phyloP scores from a whole-genome alignment of 1,140 invertebrate species.

The Sycobia sp. region DNA sequence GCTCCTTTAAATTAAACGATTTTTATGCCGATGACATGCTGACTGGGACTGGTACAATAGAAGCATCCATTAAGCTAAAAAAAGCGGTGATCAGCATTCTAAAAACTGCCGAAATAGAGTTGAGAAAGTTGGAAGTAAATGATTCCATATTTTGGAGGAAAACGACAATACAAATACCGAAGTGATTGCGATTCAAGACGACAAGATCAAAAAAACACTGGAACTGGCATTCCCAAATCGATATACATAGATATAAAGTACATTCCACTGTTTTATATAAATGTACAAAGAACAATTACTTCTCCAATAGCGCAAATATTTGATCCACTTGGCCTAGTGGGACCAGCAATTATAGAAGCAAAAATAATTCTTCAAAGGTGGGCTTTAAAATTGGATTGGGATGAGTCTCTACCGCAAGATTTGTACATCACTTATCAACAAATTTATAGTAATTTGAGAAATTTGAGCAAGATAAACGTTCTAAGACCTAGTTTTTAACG shows the following conservation, averaged over 20 bases:
- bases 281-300: conserved; percentile 36
- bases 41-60: too few relatives aligned
- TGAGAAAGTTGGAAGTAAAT: background rate
- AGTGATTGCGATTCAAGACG: background rate
- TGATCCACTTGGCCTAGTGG: conserved; percentile 24
- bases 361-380: conserved; percentile 51
- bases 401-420: conserved; percentile 42
- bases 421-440: background rate
- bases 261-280: background rate
- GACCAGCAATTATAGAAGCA: conserved; percentile 30
- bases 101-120: background rate
- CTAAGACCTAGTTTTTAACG: too few relatives aligned
- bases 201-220: background rate
- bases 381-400: conserved; percentile 44
- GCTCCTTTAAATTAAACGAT: too few relatives aligned
- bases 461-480: background rate
- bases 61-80: too few relatives aligned
- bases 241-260: background rate
- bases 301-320: conserved; percentile 37
- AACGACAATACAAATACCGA: background rate
- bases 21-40: too few relatives aligned
- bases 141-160: background rate
- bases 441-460: background rate
- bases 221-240: conserved; percentile 1
- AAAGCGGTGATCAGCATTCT: background rate